Conservation (phyloP, 2,113 vertebrate species). For the Dissostichus mawsoni region DNA sequence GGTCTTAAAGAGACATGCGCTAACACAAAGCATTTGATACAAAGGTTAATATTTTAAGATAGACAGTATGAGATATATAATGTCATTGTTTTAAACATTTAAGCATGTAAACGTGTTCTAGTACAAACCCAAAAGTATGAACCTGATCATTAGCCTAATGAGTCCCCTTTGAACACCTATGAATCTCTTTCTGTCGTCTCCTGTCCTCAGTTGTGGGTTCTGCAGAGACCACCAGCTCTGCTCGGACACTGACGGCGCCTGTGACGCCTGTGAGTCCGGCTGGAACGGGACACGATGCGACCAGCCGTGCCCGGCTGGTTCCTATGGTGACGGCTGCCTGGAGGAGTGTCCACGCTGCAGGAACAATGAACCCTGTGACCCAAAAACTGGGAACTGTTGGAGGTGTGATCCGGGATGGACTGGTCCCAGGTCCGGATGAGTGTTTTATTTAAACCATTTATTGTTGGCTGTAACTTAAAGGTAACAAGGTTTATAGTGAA, state of each 20-base stretch:
- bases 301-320: constrained; percentile 83
- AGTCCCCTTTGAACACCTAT: not conserved
- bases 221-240: constrained; percentile 86
- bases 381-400: constrained; percentile 85
- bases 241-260: constrained; percentile 86
- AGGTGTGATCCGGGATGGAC: constrained; percentile 89
- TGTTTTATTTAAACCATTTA: not conserved
- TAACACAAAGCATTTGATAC: no score
- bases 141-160: no score
- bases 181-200: not conserved
- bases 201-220: constrained; percentile 87
- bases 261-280: constrained; percentile 88
- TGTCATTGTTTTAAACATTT: no score
- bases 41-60: no score
- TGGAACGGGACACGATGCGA: constrained; percentile 92
- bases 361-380: constrained; percentile 83
- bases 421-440: constrained; percentile 83
- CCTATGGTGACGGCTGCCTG: constrained; percentile 86
- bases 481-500: not conserved
- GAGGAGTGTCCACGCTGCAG: constrained; percentile 87
- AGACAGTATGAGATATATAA: no score
- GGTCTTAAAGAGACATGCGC: no score
- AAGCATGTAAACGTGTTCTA: no score
- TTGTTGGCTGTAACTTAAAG: not conserved
- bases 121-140: no score